Base-by-base conservation (phyloP, 2,888 invertebrate genomes). In the Tachina lurida region DNA sequence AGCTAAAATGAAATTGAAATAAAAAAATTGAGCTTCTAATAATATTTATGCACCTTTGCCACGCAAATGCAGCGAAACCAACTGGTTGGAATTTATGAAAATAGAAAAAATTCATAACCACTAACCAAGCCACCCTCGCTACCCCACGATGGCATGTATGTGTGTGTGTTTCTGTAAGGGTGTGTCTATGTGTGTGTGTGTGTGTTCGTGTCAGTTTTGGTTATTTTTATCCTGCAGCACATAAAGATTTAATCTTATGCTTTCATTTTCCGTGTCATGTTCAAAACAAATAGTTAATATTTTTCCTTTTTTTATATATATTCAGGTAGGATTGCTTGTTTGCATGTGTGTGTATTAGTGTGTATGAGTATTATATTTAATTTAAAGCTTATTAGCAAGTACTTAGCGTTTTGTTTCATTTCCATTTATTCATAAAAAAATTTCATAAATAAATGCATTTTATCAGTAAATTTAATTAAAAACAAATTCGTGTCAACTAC, bases 31-130 rank as follows among this genome's bases (percentile, higher is more conserved):
- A 58, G 41, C 22, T 76, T 41, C 70, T 76, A 70, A 81, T 54
- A 70, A 68, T 45, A 75, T 76, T 75, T 76, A 82, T 82, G 81
- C 56, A 56, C 47, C 54, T 63, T 75, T 70, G 68, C 13, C 75
- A 82, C 75, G 81, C 81, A 56, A 74, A 80, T 67, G 52, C 60
- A 80, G 45, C 43, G 19, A 39, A 70, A 70, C 41, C 9, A 54
- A 49, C 12, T 58, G 41, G 45, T 19, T 62, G n/a, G 31, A 70
- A 70, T 43, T 70, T 12, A 54, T 39, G 39, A 70, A 63, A 63
- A 19, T 78, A 17, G 10, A 68, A 49, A 13, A 19, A 45, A 45
- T 15, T 45, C 47, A 47, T 19, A 15, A 47, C 65, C 65, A 19
- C n/a, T n/a, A n/a, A n/a, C n/a, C n/a, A n/a, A n/a, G 12, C 13